A percentile compares a stretch with the other conserved stretches of the same genome.
Evolutionary conservation across 1,140 invertebrate species (phyloP).

Genomic region (Lepidostoma basale): DNA sequence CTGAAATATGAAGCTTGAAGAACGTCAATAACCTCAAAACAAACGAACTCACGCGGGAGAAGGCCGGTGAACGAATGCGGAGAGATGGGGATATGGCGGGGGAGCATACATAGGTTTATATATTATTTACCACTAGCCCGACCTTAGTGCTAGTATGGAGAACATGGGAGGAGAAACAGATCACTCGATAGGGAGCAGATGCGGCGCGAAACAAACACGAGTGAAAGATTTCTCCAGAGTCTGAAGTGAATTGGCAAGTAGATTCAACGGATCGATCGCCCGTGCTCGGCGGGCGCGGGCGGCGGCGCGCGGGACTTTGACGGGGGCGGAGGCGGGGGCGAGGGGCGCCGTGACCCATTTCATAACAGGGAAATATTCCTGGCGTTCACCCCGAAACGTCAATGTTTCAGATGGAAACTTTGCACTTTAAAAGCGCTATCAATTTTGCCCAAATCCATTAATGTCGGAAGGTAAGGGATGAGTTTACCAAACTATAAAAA

Average conservation of each 20-base stretch:
- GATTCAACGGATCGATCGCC: conserved; percentile 11
- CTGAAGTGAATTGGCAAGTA: conserved; percentile 12
- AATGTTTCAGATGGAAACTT: conserved; percentile 1
- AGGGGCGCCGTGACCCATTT: conserved; percentile 9
- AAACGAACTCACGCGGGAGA: not conserved
- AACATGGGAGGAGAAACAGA: not conserved
- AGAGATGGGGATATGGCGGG: not conserved
- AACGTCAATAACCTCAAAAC: not conserved
- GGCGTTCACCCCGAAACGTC: not conserved
- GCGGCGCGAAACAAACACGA: conserved; percentile 1
- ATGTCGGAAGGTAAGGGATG: not conserved
- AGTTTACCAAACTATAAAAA: no score
- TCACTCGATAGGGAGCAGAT: not conserved
- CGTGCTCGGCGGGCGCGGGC: not conserved
- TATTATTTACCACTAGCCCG: no score
- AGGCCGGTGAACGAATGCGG: not conserved
- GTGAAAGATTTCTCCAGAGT: conserved; percentile 3
- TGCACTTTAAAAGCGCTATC: no score
- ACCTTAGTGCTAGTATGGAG: not conserved
- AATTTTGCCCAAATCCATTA: not conserved
- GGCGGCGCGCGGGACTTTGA: not conserved
- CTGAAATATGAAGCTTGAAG: no score
- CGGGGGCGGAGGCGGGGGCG: not conserved
- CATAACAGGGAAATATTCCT: conserved; percentile 1
- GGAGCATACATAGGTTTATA: no score